Evolutionary conservation across 2,113 vertebrate species (phyloP).

Genomic region (Saccopteryx leptura): DNA sequence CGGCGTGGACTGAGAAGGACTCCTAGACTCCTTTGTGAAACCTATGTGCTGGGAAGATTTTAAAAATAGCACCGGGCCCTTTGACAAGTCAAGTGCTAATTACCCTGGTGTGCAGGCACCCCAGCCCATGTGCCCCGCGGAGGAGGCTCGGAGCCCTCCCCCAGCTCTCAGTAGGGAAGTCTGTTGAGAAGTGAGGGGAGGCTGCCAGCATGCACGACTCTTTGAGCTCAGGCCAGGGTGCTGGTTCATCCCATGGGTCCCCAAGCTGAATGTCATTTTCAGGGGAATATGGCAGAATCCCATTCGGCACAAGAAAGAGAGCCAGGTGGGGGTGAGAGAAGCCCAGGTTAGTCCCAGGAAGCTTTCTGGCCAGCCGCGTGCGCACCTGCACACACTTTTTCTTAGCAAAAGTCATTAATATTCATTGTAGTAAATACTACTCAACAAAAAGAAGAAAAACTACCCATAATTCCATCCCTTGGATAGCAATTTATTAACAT

Average conservation of each 20-base stretch:
- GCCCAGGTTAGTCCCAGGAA: neutral
- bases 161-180: neutral
- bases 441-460: neutral
- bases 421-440: neutral
- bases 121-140: neutral
- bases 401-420: neutral
- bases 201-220: neutral
- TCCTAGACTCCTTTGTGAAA: constrained; percentile 70
- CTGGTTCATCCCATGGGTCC: neutral
- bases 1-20: neutral
- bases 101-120: neutral
- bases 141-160: no score
- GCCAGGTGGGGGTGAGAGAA: neutral
- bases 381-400: neutral
- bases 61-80: constrained; percentile 74
- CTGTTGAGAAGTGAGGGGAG: neutral
- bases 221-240: neutral
- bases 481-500: neutral
- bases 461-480: no score
- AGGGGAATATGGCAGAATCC: neutral
- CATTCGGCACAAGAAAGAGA: fast-evolving
- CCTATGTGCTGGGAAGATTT: neutral
- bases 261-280: neutral
- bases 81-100: constrained; percentile 63
- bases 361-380: neutral